These are phyloP conservation scores for Limnodromus scolopaceus DNA, from an alignment of 2,797 vertebrate genomes.

Conservation along the genomic window DNA sequence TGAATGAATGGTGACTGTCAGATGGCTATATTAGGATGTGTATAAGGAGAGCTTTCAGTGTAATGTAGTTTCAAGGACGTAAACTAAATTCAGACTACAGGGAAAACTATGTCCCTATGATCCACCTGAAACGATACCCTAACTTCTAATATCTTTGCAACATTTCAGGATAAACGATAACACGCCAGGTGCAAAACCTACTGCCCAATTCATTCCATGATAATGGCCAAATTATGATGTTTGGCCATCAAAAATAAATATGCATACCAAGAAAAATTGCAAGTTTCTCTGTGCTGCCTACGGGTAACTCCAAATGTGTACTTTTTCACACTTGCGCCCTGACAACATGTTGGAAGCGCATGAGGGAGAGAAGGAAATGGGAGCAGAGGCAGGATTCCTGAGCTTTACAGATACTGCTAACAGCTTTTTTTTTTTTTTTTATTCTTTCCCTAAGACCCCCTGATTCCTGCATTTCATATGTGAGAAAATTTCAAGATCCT, in stretches of 20 bases:
- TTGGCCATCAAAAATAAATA: slow-evolving; percentile 1
- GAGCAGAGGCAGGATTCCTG: background rate
- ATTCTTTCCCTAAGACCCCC: background rate
- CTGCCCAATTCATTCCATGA: background rate
- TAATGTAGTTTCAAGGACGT: background rate
- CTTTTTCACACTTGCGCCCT: slow-evolving; percentile 14
- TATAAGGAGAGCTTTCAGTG: background rate
- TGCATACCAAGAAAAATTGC: background rate
- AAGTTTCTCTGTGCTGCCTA: background rate
- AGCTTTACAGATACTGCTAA: background rate
- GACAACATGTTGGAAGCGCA: background rate
- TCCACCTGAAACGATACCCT: background rate
- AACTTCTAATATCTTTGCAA: background rate
- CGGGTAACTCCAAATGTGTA: background rate
- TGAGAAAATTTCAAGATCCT: slow-evolving; percentile 15
- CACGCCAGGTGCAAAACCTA: background rate
- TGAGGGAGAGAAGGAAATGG: background rate
- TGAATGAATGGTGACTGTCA: background rate
- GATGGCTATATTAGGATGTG: background rate
- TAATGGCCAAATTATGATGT: background rate
- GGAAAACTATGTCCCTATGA: background rate
- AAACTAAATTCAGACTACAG: background rate
- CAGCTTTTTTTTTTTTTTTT: background rate
- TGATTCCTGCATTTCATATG: background rate
- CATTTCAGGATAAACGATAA: background rate